These are phyloP conservation scores for Forbesichthys agassizii DNA, from an alignment of 2,113 vertebrate species.

Conservation along the genomic window DNA sequence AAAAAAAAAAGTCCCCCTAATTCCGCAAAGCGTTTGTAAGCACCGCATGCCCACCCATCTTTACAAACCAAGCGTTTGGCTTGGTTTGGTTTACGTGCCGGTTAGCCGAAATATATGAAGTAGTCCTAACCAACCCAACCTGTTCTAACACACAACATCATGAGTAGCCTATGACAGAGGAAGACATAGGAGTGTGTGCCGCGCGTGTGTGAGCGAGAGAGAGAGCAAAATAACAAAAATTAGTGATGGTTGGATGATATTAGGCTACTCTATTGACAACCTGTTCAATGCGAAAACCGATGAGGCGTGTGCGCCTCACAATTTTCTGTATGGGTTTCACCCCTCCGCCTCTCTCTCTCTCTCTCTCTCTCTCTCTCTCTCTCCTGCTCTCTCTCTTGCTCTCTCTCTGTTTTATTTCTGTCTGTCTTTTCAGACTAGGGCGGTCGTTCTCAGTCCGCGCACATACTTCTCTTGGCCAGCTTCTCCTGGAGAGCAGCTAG, in stretches of 20 bases:
- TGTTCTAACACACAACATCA: no score
- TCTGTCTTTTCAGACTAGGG: constrained; percentile 63
- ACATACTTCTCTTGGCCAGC: constrained; percentile 70
- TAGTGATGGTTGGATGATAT: not conserved
- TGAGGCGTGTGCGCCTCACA: not conserved
- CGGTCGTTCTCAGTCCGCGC: constrained; percentile 78
- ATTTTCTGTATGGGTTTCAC: not conserved
- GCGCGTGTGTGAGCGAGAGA: not conserved
- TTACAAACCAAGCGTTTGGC: not conserved
- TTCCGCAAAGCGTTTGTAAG: no score
- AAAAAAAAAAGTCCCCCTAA: no score
- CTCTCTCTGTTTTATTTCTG: constrained; percentile 29
- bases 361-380: constrained; percentile 5
- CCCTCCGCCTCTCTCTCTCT: constrained; percentile 4
- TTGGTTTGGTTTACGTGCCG: not conserved
- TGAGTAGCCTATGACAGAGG: not conserved
- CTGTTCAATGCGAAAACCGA: not conserved
- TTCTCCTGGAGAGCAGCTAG: constrained; percentile 52
- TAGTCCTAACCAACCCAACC: no score
- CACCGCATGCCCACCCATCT: no score
- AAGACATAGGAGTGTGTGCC: not conserved
- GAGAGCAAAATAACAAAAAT: not conserved
- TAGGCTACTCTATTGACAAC: not conserved
- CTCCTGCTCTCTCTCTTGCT: not conserved
- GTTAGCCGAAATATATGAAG: no score